These are phyloP conservation scores for Cardiocondyla obscurior DNA, from an alignment of 1,140 invertebrate genomes.

Conservation along the genomic window DNA sequence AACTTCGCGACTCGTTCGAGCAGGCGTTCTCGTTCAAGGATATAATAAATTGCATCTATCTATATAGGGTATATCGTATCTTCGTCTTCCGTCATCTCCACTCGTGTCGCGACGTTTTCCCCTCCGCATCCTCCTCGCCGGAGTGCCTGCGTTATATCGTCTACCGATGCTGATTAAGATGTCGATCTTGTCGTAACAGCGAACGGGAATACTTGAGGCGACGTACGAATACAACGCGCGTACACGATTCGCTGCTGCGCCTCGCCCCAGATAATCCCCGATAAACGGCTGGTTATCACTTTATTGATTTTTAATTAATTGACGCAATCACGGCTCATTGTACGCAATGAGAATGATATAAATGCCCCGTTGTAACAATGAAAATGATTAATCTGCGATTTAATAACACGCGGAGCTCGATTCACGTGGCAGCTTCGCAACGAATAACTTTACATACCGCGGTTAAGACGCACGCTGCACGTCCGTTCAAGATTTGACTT, in stretches of 20 bases:
- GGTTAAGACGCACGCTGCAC: too few relatives aligned
- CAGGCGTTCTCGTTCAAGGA: conserved; percentile 48
- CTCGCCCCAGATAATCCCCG: not conserved
- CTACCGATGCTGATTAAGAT: conserved; percentile 44
- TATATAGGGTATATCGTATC: conserved; percentile 46
- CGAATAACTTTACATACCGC: not conserved
- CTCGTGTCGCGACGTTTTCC: conserved; percentile 16
- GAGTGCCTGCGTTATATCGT: conserved; percentile 35
- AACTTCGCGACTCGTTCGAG: conserved; percentile 37
- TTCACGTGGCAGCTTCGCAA: not conserved
- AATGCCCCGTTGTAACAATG: not conserved
- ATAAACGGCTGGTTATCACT: not conserved
- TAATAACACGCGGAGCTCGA: not conserved
- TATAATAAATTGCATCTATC: conserved; percentile 56
- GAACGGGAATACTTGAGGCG: not conserved
- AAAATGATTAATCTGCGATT: not conserved
- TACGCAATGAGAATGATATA: not conserved
- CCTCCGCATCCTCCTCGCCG: not conserved
- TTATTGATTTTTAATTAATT: not conserved
- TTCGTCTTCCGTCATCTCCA: conserved; percentile 45
- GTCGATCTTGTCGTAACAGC: conserved; percentile 40
- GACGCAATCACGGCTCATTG: not conserved
- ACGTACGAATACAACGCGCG: not conserved
- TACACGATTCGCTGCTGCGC: not conserved
- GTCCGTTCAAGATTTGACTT: not conserved